Base-by-base conservation (phyloP, 2,113 vertebrate species). In the Protomyctophum bolini region DNA sequence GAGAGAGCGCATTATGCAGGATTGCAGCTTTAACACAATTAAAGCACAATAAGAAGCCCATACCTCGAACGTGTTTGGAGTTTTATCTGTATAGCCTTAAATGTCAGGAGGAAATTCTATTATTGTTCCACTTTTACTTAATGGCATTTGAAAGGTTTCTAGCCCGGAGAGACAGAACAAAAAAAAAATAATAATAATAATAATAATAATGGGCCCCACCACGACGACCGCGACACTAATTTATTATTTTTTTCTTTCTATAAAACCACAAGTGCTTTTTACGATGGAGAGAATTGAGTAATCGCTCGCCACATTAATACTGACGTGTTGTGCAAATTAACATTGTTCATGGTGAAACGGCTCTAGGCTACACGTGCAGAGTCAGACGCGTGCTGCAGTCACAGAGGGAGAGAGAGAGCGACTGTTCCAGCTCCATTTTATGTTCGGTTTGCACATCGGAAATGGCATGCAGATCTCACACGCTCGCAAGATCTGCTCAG, bases 231-330 rank as follows among this genome's bases (percentile, higher is more conserved):
- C 21, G 21, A 21, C 21, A 21, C 21, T 21, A 21, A 21, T 21
- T 21, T 21, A 21, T 21, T 14, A 63, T 46, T 21, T 28, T 41
- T 41, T 7, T 60, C 5, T 41, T 60, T n/a, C n/a, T n/a, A 11
- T 60, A 63, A 58, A 88, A 87, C 86, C 87, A 84, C 81, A 91
- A 91, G 87, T 88, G 88, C 90, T 89, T 91, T 91, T 91, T 83
- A 80, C 71, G 76, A 76, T 72, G 60, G 21, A 72, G 21, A 72
- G 76, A 79, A 64, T 0, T 28, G 60, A 85, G 75, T 66, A 71
- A 82, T 69, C 63, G 79, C 81, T 79, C 65, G 83, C 68, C 77
- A 82, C 65, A 65, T 41, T 82, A 81, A 75, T 66, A 77, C 68
- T 79, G 72, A 86, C 55, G 77, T 85, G 82, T 86, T 77, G 76